Percentiles rank a stretch among this genome's conserved stretches.
Conservation (phyloP, 2,113 vertebrate species). For the Bufo bufo region DNA sequence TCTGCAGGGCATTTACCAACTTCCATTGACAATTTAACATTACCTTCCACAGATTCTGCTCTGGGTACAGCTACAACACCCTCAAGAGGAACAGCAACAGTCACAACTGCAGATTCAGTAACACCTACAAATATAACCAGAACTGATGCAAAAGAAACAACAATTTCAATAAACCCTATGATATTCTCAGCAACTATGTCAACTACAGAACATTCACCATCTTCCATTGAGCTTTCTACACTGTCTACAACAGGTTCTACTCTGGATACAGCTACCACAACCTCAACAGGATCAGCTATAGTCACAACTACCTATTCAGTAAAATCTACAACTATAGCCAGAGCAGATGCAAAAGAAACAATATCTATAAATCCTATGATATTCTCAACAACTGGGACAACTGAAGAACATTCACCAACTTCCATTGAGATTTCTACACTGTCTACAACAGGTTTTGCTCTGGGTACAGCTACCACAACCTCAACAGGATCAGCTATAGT, state of each 20-base stretch:
- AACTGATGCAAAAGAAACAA: neutral
- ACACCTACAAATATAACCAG: neutral
- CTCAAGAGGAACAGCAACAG: neutral
- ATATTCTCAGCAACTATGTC: neutral
- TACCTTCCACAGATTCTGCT: neutral
- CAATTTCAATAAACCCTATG: neutral
- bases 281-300: no score
- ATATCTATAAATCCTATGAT: neutral
- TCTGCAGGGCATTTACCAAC: neutral
- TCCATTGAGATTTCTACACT: no score
- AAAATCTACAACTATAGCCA: neutral
- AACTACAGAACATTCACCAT: neutral
- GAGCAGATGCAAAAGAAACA: no score
- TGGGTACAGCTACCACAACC: no score
- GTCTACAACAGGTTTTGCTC: no score
- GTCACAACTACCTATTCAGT: neutral
- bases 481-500: neutral
- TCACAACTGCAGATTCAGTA: neutral
- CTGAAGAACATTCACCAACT: no score
- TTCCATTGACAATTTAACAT: neutral
- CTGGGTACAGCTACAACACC: no score
- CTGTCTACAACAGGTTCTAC: no score
- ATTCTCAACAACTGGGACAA: neutral
- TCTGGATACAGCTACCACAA: no score
- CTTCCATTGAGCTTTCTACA: no score